These are phyloP conservation scores for Aphodius sticticus DNA, from an alignment of 2,888 invertebrate species.

Conservation along the genomic window DNA sequence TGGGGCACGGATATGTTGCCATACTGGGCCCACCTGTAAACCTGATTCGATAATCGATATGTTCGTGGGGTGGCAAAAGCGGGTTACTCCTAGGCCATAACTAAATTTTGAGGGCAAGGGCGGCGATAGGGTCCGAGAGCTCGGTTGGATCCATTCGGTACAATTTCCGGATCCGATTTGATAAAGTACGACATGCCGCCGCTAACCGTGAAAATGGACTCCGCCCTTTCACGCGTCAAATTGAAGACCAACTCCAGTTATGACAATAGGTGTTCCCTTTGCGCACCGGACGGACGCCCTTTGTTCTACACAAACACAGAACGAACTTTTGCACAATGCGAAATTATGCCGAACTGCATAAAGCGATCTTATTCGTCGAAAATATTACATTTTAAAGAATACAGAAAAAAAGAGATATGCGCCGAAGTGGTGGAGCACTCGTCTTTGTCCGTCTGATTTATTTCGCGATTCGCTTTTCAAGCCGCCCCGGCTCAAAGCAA, in stretches of 20 bases:
- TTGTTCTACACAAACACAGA: neutral
- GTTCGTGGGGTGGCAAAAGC: neutral
- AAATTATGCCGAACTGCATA: neutral
- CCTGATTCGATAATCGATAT: neutral
- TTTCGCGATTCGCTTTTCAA: neutral
- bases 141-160: neutral
- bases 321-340: neutral
- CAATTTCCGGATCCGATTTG: neutral
- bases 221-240: neutral
- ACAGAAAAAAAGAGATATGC: neutral
- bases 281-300: neutral
- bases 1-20: no score
- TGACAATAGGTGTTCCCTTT: neutral
- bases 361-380: neutral
- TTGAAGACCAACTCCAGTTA: neutral
- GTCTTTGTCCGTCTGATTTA: neutral
- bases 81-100: neutral
- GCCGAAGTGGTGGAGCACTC: neutral
- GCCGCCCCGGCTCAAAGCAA: neutral
- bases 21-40: neutral
- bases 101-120: neutral
- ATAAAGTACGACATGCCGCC: neutral
- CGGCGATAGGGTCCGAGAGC: neutral
- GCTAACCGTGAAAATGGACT: neutral
- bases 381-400: neutral